Percentiles rank a stretch among this genome's conserved stretches.
Conservation (phyloP, 2,797 vertebrate species). For the Mycteria americana region DNA sequence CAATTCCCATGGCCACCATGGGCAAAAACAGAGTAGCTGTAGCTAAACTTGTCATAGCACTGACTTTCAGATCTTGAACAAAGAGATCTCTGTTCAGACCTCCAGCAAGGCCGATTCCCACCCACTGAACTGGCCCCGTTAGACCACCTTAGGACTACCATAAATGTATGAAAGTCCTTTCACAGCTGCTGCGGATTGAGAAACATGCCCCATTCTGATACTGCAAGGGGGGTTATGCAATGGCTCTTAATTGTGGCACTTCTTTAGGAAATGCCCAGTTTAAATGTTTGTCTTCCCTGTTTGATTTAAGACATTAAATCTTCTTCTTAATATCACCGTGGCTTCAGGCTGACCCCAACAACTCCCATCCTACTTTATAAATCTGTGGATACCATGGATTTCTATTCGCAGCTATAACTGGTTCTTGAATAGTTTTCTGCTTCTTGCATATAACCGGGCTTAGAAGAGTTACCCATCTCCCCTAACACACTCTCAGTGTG, state of each 20-base stretch:
- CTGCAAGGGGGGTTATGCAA: not conserved
- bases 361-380: not conserved
- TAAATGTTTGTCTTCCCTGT: not conserved
- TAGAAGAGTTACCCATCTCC: not conserved
- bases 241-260: not conserved
- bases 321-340: not conserved
- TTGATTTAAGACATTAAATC: not conserved
- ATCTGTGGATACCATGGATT: not conserved
- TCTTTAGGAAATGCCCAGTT: not conserved
- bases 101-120: not conserved
- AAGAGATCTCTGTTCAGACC: not conserved
- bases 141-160: not conserved
- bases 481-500: not conserved
- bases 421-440: not conserved
- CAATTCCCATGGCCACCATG: not conserved
- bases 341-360: not conserved
- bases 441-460: not conserved
- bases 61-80: not conserved
- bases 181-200: not conserved
- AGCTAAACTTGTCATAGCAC: not conserved
- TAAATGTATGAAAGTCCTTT: not conserved
- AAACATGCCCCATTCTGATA: not conserved
- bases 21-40: not conserved
- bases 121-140: not conserved
- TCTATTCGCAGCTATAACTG: not conserved